Evolutionary conservation across 2,888 invertebrate genomes (phyloP).

Genomic region (Thera obeliscata): DNA sequence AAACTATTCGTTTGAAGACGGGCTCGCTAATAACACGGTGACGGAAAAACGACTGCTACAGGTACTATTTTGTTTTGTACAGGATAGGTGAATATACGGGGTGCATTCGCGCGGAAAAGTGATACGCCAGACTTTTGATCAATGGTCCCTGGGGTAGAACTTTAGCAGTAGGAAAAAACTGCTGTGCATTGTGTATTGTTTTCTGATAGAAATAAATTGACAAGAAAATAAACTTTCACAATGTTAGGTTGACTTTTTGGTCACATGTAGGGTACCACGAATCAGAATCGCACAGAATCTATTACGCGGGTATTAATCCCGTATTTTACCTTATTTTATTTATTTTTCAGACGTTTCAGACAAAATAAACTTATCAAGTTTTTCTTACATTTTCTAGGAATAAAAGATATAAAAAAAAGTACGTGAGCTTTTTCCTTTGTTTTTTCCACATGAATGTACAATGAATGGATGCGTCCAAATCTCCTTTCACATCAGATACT

Average conservation of each 20-base stretch:
- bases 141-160: slow-evolving; percentile 15
- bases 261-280: too few relatives aligned
- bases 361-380: too few relatives aligned
- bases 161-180: slow-evolving; percentile 9
- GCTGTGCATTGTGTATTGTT: slow-evolving; percentile 3
- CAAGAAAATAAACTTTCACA: not conserved
- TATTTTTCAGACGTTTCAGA: too few relatives aligned
- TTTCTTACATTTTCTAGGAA: too few relatives aligned
- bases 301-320: too few relatives aligned
- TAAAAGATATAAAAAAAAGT: too few relatives aligned
- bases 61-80: slow-evolving; percentile 29
- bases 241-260: too few relatives aligned
- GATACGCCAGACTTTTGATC: slow-evolving; percentile 32
- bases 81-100: slow-evolving; percentile 20
- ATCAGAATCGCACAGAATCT: too few relatives aligned
- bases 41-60: not conserved
- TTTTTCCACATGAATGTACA: slow-evolving; percentile 9
- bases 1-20: too few relatives aligned
- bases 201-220: slow-evolving; percentile 5
- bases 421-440: not conserved
- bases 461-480: slow-evolving; percentile 9
- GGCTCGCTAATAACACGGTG: too few relatives aligned
- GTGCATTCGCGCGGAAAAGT: slow-evolving; percentile 33
- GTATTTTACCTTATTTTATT: too few relatives aligned
- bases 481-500: not conserved